A percentile compares a stretch with the other conserved stretches of the same genome.
Conservation (phyloP, 2,888 invertebrate genomes). For the Gymnosoma rotundatum region DNA sequence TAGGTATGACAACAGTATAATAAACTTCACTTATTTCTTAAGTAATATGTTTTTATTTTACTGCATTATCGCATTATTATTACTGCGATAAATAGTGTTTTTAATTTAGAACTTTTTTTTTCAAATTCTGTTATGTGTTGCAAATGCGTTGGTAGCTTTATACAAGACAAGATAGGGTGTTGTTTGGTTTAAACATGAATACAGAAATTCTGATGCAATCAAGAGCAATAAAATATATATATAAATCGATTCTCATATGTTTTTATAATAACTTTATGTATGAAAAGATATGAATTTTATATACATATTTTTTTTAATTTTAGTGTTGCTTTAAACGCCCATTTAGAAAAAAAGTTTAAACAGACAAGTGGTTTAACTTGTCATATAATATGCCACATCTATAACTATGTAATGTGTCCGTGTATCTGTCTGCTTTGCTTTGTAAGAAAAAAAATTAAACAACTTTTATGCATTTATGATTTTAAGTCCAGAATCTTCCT, state of each 20-base stretch:
- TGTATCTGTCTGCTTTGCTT: constrained; percentile 1
- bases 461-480: constrained; percentile 47
- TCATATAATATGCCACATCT: constrained; percentile 54
- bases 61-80: background rate
- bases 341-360: constrained; percentile 42
- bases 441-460: background rate
- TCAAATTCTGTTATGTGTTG: background rate
- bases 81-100: background rate
- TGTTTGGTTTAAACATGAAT: constrained; percentile 7
- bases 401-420: background rate
- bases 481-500: constrained; percentile 44
- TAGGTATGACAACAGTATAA: too few species aligned
- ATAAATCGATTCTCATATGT: constrained; percentile 45
- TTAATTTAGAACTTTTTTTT: background rate
- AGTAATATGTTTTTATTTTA: too few species aligned
- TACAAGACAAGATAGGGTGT: constrained; percentile 25
- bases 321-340: constrained; percentile 52
- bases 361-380: constrained; percentile 56
- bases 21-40: too few species aligned
- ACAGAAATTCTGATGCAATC: constrained; percentile 18
- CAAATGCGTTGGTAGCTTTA: constrained; percentile 46
- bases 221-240: background rate
- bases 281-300: constrained; percentile 16
- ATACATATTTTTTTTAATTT: constrained; percentile 2
- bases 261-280: constrained; percentile 15